Base-by-base conservation (phyloP, 2,888 invertebrate species). In the Nebria brevicollis region DNA sequence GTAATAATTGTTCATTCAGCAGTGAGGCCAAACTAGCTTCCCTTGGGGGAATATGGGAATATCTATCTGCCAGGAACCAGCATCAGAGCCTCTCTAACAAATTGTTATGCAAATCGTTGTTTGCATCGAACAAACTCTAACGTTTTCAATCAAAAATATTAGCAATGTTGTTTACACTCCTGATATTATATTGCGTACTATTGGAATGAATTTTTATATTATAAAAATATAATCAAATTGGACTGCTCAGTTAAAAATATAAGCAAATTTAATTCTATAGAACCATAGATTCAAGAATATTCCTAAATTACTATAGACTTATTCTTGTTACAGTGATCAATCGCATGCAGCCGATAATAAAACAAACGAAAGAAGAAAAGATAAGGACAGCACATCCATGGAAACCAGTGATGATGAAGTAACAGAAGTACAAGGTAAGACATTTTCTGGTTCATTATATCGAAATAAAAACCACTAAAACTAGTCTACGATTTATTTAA, bases 361-460 rank as follows among this genome's bases (percentile, higher is more conserved):
- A 87, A 92, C 92, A 85, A 92, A 92, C 84, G 90, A 92, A 83
- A 89, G 91, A 85, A 91, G 92, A 89, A 90, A 90, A 86, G 91
- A 91, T 84, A 89, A 90, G 82, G 91, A 91, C 83, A 90, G 91
- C 65, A 84, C 87, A 26, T 85, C 88, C 13, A 90, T 91, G 88
- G 92, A 92, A 83, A 91, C 91, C 43, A 92, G 92, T 84, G 92
- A 93, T 84, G 93, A 93, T 82, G 89, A 89, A 74, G 85, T 88
- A 77, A 85, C 88, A 82, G 92, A 92, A 85, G 86, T 88, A 82
- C 91, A 91, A 90, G 92, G 93, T 92, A 89, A 89, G 91, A 82
- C 54, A 6, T 54, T 8, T 54, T 11, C 4, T 34, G 34, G 4
- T 34, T 34, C 34, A 34, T 34, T 34, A 34, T 5, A 1, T 2